Percentiles rank a stretch among this genome's conserved stretches.
Conservation (phyloP, 2,797 vertebrate species). For the Falco novaeseelandiae region DNA sequence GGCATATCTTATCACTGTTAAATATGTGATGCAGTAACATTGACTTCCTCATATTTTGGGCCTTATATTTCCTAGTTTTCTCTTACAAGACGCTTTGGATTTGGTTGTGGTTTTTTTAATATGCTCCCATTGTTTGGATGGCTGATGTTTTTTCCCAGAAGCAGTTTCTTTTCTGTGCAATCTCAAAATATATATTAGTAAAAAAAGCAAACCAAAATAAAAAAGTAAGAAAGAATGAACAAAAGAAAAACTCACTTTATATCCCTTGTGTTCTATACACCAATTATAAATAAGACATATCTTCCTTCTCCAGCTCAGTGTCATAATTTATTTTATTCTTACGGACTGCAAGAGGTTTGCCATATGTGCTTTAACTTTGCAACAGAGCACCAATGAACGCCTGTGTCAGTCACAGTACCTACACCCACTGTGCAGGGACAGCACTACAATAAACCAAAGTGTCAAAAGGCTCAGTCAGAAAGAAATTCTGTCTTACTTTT, state of each 20-base stretch:
- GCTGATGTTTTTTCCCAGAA: constrained; percentile 67
- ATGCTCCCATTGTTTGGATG: constrained; percentile 73
- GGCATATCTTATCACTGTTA: constrained; percentile 61
- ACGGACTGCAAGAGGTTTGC: constrained; percentile 76
- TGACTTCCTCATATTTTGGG: constrained; percentile 60
- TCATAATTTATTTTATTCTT: constrained; percentile 78
- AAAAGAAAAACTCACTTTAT: constrained; percentile 77
- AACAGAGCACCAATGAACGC: constrained; percentile 78
- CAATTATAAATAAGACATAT: constrained; percentile 90
- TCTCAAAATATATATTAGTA: constrained; percentile 91
- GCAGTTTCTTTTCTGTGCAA: constrained; percentile 82
- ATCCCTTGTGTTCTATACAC: constrained; percentile 89
- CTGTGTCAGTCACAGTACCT: constrained; percentile 61
- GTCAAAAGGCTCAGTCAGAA: constrained; percentile 60
- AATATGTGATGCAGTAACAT: constrained; percentile 33
- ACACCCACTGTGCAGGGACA: constrained; percentile 53
- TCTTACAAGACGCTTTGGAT: constrained; percentile 66
- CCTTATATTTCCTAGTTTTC: constrained; percentile 61
- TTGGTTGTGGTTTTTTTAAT: constrained; percentile 60
- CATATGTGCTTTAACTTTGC: constrained; percentile 83
- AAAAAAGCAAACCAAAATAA: constrained; percentile 50
- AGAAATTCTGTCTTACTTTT: constrained; percentile 51
- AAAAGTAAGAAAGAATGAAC: constrained; percentile 58
- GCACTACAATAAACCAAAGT: constrained; percentile 65
- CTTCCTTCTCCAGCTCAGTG: constrained; percentile 77